Conservation (phyloP, 2,797 vertebrate species). For the Pseudochirops cupreus region DNA sequence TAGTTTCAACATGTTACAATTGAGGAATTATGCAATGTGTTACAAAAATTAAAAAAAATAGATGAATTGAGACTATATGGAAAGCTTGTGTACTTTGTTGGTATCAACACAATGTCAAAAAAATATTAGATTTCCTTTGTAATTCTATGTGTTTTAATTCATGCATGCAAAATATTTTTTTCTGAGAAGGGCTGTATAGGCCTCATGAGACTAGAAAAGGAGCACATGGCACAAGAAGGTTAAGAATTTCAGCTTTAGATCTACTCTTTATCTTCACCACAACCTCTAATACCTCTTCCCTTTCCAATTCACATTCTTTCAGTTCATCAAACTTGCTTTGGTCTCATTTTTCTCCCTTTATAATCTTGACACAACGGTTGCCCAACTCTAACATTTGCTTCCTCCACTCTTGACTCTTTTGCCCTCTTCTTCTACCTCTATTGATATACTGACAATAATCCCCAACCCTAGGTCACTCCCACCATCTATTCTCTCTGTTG, state of each 20-base stretch:
- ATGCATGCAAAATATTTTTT: not conserved
- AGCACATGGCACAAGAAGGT: not conserved
- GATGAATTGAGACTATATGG: not conserved
- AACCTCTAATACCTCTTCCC: not conserved
- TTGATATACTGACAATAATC: not conserved
- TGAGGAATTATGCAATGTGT: not conserved
- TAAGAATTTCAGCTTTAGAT: not conserved
- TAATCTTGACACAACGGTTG: not conserved
- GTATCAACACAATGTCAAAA: not conserved
- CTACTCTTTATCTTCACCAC: not conserved
- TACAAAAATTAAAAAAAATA: not conserved
- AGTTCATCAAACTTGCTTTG: not conserved
- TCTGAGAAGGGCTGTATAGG: not conserved
- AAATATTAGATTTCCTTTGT: not conserved
- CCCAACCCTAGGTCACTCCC: not conserved
- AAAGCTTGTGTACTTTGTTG: not conserved
- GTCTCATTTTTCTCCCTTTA: not conserved
- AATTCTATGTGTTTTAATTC: not conserved
- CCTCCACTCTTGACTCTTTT: not conserved
- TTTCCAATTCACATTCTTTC: not conserved
- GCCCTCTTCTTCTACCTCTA: not conserved
- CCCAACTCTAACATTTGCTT: not conserved
- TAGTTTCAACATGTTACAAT: not conserved
- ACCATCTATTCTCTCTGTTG: not conserved
- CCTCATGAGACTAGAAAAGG: not conserved